These are phyloP conservation scores for Helicoverpa armigera DNA, from an alignment of 1,140 invertebrate species.

Conservation along the genomic window DNA sequence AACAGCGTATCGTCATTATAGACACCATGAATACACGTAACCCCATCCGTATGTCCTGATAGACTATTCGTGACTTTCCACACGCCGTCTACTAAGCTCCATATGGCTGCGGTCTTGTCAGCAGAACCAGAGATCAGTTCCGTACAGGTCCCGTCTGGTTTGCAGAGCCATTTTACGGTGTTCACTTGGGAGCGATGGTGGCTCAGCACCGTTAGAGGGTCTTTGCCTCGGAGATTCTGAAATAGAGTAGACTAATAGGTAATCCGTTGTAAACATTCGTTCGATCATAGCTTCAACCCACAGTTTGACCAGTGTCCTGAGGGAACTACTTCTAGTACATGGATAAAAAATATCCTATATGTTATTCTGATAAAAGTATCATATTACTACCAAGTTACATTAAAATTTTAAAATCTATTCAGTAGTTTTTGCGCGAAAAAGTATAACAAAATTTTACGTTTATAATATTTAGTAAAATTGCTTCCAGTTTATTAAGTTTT, in stretches of 20 bases:
- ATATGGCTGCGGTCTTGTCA: slow-evolving; percentile 92
- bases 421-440: no score
- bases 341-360: no score
- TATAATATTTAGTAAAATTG: no score
- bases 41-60: slow-evolving; percentile 86
- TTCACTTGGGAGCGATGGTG: slow-evolving; percentile 88
- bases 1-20: slow-evolving; percentile 81
- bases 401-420: no score
- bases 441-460: no score
- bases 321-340: no score
- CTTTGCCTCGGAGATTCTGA: slow-evolving; percentile 69
- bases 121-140: slow-evolving; percentile 92
- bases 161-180: slow-evolving; percentile 91
- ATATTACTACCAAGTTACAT: no score
- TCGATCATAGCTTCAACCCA: no score
- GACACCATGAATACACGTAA: slow-evolving; percentile 88
- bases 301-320: no score
- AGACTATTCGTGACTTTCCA: slow-evolving; percentile 82
- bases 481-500: no score
- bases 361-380: no score
- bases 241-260: slow-evolving; percentile 27
- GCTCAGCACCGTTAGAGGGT: slow-evolving; percentile 70
- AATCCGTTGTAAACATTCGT: no score
- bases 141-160: slow-evolving; percentile 63
- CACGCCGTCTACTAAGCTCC: slow-evolving; percentile 85